phyloP scores from a whole-genome alignment of 2,113 vertebrate genomes.

The Glaucomys volans region DNA sequence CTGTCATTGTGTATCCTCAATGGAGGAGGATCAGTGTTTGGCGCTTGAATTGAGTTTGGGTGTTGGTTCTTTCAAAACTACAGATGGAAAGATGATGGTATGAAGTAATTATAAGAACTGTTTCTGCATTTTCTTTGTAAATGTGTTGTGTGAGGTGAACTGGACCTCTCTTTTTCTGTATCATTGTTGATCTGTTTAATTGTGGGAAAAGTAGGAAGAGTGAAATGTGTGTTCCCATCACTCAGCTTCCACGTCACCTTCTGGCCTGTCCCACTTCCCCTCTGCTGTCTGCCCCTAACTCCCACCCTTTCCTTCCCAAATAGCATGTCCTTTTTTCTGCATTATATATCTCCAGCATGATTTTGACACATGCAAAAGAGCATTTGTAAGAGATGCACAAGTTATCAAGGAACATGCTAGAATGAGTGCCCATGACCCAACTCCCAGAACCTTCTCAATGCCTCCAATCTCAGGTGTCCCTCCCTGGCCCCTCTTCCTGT shows the following conservation, averaged over 20 bases:
- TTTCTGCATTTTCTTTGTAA: not conserved
- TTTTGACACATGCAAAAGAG: not conserved
- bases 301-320: not conserved
- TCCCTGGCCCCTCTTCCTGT: not conserved
- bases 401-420: not conserved
- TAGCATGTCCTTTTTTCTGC: not conserved
- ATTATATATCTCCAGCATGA: not conserved
- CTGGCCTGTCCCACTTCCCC: not conserved
- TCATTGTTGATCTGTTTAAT: not conserved
- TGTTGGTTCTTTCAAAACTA: not conserved
- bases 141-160: not conserved
- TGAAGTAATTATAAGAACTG: not conserved
- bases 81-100: not conserved
- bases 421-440: not conserved
- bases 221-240: too few relatives aligned
- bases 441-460: not conserved
- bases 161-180: not conserved
- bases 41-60: not conserved
- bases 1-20: not conserved
- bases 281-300: not conserved
- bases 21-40: rapidly evolving
- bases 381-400: not conserved
- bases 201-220: not conserved
- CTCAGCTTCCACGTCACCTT: not conserved
- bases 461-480: not conserved